Base-by-base conservation (phyloP, 2,113 vertebrate genomes). In the Lampris megalopsis region DNA sequence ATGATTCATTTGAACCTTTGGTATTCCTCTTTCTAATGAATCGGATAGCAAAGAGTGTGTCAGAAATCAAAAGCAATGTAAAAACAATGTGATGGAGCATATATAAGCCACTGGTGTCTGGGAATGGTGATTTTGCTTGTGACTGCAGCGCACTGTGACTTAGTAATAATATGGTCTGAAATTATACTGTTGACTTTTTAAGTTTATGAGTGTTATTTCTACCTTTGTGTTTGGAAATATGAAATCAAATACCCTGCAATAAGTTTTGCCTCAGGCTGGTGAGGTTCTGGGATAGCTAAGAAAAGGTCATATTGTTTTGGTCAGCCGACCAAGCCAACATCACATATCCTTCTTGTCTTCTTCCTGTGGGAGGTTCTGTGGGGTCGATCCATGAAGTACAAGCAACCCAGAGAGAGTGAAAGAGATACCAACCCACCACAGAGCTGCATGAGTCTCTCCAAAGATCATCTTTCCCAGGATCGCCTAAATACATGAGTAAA, bases 361-460 rank as follows among this genome's bases (percentile, higher is more conserved):
- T 0, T 83, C 71, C 36, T 81, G 77, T n/a, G 48, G 50, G 0
- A 36, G 41, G 0, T 81, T 78, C 1, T 69, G 85, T 4, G 92
- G 73, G 35, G 80, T 84, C 50, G 81, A 5, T 64, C 91, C 92
- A 75, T 98, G 95, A 69, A 97, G 93, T 74, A 98, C 78, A 42
- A 94, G 0, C 9, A 98, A 94, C 53, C 97, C 96, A 0, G 94
- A 94, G 48, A 98, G 92, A 0, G 90, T 96, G 77, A 97, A 13
- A n/a, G 92, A 60, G 2, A 97, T 95, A 6, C 98, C 97, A 0
- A 94, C 74, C 97, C 97, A 99, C 96, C 97, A 98, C 60, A 98
- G 80, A 9, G 89, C 65, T 0, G 91, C 91, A 71, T 96, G 96
- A 0, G 81, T 94, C 92, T 98, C 97, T 69, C 94, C 92, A 0